Conservation (phyloP, 2,797 vertebrate genomes). For the Scyliorhinus canicula region DNA sequence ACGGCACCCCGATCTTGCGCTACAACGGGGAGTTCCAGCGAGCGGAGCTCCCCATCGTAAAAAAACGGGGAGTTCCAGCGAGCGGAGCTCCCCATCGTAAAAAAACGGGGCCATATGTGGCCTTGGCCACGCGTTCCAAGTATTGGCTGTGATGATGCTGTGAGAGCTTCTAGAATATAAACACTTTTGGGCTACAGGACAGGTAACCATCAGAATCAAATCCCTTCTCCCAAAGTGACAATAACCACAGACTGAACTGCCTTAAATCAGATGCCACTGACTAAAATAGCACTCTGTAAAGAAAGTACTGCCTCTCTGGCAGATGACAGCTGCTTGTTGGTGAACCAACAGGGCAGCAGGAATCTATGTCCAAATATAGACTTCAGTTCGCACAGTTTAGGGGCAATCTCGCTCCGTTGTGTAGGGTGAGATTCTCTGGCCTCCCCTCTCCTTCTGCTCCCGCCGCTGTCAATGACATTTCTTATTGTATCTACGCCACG, state of each 20-base stretch:
- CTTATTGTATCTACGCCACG: too few relatives aligned
- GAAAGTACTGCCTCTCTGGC: not conserved
- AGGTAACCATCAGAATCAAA: not conserved
- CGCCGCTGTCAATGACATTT: too few relatives aligned
- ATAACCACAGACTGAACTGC: not conserved
- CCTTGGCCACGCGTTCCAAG: too few relatives aligned
- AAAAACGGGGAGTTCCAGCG: too few relatives aligned
- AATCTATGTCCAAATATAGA: not conserved
- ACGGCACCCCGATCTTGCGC: too few relatives aligned
- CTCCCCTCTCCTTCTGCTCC: too few relatives aligned
- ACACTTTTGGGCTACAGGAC: not conserved
- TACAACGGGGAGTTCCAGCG: too few relatives aligned
- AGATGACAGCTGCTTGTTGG: not conserved
- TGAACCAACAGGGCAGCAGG: not conserved
- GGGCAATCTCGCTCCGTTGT: too few relatives aligned
- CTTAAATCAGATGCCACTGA: not conserved
- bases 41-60: too few relatives aligned
- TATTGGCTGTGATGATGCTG: not conserved
- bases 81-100: too few relatives aligned
- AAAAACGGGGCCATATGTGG: too few relatives aligned
- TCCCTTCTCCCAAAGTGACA: not conserved
- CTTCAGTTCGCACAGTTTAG: not conserved
- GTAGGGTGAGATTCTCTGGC: too few relatives aligned
- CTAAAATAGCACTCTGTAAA: not conserved
- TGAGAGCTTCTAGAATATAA: not conserved